Evolutionary conservation across 2,113 vertebrate species (phyloP), one percentile per base, ranked within the genome.

Genomic region (Mugil cephalus): DNA sequence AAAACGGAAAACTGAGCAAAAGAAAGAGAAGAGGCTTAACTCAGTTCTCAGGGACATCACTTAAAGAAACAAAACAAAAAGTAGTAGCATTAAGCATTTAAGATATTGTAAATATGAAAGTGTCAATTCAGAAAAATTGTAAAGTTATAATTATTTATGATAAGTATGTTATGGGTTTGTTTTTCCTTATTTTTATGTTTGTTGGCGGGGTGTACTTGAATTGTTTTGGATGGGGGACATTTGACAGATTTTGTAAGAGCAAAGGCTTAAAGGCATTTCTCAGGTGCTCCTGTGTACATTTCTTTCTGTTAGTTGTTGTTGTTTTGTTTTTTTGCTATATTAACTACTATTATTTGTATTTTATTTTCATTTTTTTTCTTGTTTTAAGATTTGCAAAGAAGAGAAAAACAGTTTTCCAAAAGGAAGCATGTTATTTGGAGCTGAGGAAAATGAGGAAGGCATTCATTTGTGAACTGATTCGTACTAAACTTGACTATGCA

Each of bases 141-240:
- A 98, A 98, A 98, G 94, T 97, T 97, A 94, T 96, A 97, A 98
- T 97, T 98, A 99, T 98, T 99, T 99, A 99, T 99, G 94, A 96
- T 93, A 83, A 93, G 93, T 96, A 89, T 92, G 93, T 94, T 95
- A 93, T 84, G 90, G 94, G 92, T 94, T 94, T 91, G 90, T 91
- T 93, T 93, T 74, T 89, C 92, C 91, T 76, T 89, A 88, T 92
- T 88, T 83, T 79, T 92, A 91, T 93, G 62, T 87, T 74, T 54
- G 93, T 92, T 87, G 93, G 88, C 39, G 24, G 80, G 78, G 81
- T 85, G 79, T 97, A 96, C 95, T 98, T 97, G 95, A 97, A 96
- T 94, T 94, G 82, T 88, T 96, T 89, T 77, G 94, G 94, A 94
- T 83, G 90, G 94, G 95, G 94, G 93, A 92, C 7, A 84, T 93